phyloP scores from a whole-genome alignment of 2,888 invertebrate genomes.

The Deroplatys truncata region DNA sequence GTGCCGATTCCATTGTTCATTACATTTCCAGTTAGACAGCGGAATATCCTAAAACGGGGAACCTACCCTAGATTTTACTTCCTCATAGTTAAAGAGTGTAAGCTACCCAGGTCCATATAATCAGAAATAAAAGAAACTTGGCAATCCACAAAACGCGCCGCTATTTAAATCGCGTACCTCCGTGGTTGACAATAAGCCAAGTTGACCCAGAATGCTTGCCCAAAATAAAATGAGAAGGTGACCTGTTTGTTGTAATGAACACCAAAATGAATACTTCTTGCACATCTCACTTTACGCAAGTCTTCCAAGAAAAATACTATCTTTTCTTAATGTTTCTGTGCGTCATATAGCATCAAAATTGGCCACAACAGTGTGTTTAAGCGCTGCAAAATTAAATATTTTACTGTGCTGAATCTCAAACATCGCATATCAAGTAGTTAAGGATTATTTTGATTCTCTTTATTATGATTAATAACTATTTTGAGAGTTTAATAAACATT shows the following conservation, averaged over 20 bases:
- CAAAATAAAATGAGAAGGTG: conserved; percentile 9
- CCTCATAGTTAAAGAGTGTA: not conserved
- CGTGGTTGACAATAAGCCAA: conserved; percentile 5
- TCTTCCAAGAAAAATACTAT: not conserved
- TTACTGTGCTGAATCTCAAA: too few species aligned
- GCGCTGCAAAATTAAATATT: too few species aligned
- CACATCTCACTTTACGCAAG: not conserved
- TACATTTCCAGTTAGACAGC: not conserved
- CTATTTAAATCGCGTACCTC: not conserved
- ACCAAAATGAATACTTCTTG: not conserved
- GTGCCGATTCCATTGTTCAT: not conserved
- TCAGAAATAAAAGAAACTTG: not conserved
- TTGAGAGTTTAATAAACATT: too few species aligned
- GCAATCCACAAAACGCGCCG: not conserved
- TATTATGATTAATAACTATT: too few species aligned
- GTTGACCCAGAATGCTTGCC: conserved; percentile 5
- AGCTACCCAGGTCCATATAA: not conserved
- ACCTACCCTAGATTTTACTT: not conserved
- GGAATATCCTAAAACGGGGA: not conserved
- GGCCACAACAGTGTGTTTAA: not conserved
- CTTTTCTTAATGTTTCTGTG: not conserved
- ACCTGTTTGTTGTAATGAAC: not conserved
- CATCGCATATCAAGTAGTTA: too few species aligned
- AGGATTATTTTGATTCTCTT: too few species aligned
- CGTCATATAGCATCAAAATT: not conserved